These are phyloP conservation scores for Gopherus evgoodei DNA, from an alignment of 2,113 vertebrate species.

Conservation along the genomic window DNA sequence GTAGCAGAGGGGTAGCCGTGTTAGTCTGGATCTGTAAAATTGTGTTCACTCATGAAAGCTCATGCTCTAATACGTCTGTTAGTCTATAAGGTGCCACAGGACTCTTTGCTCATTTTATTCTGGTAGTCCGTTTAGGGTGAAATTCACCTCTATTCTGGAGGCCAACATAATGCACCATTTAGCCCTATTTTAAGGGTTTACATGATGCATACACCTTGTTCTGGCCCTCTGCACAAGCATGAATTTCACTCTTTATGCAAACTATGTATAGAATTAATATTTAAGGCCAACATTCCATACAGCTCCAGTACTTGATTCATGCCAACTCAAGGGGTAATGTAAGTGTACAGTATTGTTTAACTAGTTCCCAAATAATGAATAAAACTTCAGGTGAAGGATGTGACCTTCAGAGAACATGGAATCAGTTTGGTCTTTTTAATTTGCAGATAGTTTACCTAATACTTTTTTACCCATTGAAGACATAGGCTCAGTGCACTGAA, in stretches of 20 bases:
- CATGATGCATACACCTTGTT: conserved; percentile 21
- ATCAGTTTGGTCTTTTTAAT: conserved; percentile 69
- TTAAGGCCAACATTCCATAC: conserved; percentile 53
- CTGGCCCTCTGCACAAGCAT: conserved; percentile 41
- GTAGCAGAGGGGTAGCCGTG: neutral
- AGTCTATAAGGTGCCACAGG: no score
- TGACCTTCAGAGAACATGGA: conserved; percentile 72
- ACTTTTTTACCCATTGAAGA: conserved; percentile 60
- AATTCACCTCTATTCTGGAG: neutral
- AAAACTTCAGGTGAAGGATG: conserved; percentile 57
- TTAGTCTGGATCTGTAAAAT: no score
- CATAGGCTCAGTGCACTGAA: conserved; percentile 53
- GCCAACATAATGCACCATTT: conserved; percentile 12
- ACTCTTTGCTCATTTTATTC: neutral
- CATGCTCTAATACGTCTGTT: no score
- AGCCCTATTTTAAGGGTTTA: conserved; percentile 17
- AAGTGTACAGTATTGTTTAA: conserved; percentile 60
- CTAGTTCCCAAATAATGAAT: conserved; percentile 65
- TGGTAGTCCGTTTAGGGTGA: neutral
- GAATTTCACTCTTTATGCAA: conserved; percentile 55
- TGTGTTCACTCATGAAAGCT: no score
- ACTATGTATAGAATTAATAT: conserved; percentile 63
- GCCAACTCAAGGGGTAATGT: conserved; percentile 44
- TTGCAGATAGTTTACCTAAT: conserved; percentile 68
- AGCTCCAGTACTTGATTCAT: conserved; percentile 49